Conservation (phyloP, 2,797 vertebrate genomes). For the Esox masquinongy region DNA sequence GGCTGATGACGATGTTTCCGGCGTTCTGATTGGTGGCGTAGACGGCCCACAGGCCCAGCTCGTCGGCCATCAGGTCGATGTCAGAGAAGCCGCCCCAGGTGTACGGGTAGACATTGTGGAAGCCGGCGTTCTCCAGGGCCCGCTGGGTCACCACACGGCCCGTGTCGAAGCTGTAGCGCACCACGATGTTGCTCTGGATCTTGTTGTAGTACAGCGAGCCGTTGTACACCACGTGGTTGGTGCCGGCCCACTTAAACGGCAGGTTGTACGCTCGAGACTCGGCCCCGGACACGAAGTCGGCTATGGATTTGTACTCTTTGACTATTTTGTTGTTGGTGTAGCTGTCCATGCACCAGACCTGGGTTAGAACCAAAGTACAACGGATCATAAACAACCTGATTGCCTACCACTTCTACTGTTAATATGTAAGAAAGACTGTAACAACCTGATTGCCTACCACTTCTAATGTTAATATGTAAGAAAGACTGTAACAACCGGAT, state of each 20-base stretch:
- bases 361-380: slow-evolving; percentile 27
- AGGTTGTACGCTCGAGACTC: slow-evolving; percentile 96
- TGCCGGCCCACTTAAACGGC: slow-evolving; percentile 98
- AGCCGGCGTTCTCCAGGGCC: slow-evolving; percentile 92
- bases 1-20: slow-evolving; percentile 96
- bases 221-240: slow-evolving; percentile 97
- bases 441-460: too few species aligned
- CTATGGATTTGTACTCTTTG: slow-evolving; percentile 90
- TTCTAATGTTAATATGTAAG: too few species aligned
- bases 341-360: slow-evolving; percentile 99
- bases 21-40: slow-evolving; percentile 99
- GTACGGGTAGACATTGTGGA: slow-evolving; percentile 97
- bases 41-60: slow-evolving; percentile 95
- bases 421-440: too few species aligned
- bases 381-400: not conserved
- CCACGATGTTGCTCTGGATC: slow-evolving; percentile 96
- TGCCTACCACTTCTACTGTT: not conserved
- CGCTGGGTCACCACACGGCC: slow-evolving; percentile 90
- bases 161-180: slow-evolving; percentile 93
- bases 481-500: too few species aligned
- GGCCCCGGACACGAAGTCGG: slow-evolving; percentile 89
- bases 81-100: slow-evolving; percentile 99
- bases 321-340: slow-evolving; percentile 99
- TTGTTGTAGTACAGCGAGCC: slow-evolving; percentile 99
- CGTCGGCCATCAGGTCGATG: slow-evolving; percentile 98